These are phyloP conservation scores for Drosophila oshimai DNA, from an alignment of 1,140 invertebrate genomes.

Conservation along the genomic window DNA sequence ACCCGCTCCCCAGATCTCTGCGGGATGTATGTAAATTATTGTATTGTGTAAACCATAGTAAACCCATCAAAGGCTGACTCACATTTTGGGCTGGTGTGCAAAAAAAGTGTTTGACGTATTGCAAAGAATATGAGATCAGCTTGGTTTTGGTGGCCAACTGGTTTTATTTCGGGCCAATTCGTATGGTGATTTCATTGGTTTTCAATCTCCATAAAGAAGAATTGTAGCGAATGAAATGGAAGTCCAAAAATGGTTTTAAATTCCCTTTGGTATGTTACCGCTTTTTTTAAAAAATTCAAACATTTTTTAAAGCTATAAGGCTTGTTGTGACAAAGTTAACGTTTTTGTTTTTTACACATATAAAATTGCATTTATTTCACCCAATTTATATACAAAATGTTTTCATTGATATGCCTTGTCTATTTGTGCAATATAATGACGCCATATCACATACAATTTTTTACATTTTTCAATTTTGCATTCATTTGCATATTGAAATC, in stretches of 20 bases:
- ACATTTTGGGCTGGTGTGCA: conserved; percentile 10
- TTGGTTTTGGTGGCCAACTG: conserved; percentile 15
- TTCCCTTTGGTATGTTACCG: not conserved
- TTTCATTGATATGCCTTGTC: not conserved
- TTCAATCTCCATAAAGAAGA: not conserved
- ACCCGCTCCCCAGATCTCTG: conserved; percentile 32
- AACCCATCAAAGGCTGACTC: conserved; percentile 41
- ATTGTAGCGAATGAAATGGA: not conserved
- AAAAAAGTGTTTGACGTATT: conserved; percentile 10
- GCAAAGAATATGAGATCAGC: conserved; percentile 44
- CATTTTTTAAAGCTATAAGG: not conserved
- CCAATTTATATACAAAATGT: not conserved
- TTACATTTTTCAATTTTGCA: not conserved
- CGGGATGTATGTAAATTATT: conserved; percentile 58
- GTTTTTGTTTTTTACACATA: not conserved
- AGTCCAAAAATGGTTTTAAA: not conserved
- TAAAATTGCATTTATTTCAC: not conserved
- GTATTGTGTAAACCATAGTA: conserved; percentile 36
- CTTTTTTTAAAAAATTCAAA: not conserved
- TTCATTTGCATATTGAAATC: conserved; percentile 59
- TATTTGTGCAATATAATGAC: conserved; percentile 23
- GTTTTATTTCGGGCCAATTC: conserved; percentile 23
- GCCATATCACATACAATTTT: conserved; percentile 13
- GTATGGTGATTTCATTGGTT: conserved; percentile 28
- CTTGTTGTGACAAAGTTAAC: not conserved